phyloP scores from a whole-genome alignment of 2,888 invertebrate species.

The Lepidonotus clava region DNA sequence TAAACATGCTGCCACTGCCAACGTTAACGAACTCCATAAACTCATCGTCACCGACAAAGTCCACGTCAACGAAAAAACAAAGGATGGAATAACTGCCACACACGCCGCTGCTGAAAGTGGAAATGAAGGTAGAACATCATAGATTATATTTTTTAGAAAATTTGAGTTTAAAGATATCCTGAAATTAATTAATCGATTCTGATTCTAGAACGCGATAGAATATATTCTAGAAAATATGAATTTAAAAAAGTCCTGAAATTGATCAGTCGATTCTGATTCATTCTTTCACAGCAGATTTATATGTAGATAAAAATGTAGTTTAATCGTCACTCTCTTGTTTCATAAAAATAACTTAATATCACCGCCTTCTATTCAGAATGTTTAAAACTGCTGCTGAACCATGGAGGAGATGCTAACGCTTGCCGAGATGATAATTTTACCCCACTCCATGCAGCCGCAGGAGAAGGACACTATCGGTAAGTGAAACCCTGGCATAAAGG shows the following conservation, averaged over 20 bases:
- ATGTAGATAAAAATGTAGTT: too few relatives aligned
- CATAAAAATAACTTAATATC: too few relatives aligned
- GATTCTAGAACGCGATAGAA: too few relatives aligned
- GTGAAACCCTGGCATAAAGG: background rate
- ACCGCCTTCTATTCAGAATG: conserved; percentile 70
- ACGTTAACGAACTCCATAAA: conserved; percentile 60
- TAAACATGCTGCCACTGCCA: conserved; percentile 69
- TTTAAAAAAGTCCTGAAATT: too few relatives aligned
- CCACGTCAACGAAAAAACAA: conserved; percentile 71
- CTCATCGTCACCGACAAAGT: background rate
- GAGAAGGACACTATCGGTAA: conserved; percentile 72
- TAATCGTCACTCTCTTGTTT: too few relatives aligned
- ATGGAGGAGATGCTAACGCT: conserved; percentile 71
- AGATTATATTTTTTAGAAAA: background rate
- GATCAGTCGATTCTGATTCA: too few relatives aligned
- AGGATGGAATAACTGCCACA: conserved; percentile 73
- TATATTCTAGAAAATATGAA: too few relatives aligned
- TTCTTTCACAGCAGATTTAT: too few relatives aligned
- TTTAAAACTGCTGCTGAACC: conserved; percentile 71
- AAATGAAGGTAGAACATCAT: conserved; percentile 68
- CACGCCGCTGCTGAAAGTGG: conserved; percentile 74
- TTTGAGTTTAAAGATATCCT: background rate
- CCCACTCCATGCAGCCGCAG: conserved; percentile 74
- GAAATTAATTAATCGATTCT: too few relatives aligned
- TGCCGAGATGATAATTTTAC: conserved; percentile 71